A percentile compares a stretch with the other conserved stretches of the same genome.
Conservation (phyloP, 2,888 invertebrate species). For the Tyria jacobaeae region DNA sequence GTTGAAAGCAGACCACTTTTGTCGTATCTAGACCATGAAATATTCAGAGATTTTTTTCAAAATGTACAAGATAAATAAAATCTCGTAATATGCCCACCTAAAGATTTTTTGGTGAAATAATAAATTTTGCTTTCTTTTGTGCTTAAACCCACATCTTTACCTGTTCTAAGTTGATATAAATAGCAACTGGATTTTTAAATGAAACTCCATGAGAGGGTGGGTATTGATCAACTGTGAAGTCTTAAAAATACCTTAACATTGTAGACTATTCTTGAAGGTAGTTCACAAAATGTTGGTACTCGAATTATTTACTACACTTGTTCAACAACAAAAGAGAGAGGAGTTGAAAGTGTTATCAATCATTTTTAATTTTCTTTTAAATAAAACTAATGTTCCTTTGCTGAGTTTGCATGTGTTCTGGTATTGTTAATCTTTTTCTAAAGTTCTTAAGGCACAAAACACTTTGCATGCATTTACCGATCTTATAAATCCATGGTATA, state of each 20-base stretch:
- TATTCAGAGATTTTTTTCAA: not conserved
- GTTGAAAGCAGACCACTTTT: not conserved
- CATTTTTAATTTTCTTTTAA: no score
- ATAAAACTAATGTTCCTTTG: no score
- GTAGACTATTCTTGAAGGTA: no score
- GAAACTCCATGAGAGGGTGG: not conserved
- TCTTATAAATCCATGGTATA: no score
- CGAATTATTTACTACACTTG: not conserved
- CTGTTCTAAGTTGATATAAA: slow-evolving; percentile 11
- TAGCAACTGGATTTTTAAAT: not conserved
- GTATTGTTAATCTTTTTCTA: no score
- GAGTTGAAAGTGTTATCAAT: no score
- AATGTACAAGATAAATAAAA: slow-evolving; percentile 5
- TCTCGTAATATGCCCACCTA: not conserved
- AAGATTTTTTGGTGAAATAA: not conserved
- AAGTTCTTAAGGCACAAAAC: no score
- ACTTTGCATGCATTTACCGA: no score
- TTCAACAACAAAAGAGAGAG: no score
- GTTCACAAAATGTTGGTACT: not conserved
- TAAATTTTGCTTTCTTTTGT: not conserved
- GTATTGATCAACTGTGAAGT: not conserved
- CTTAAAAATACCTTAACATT: not conserved
- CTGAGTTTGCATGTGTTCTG: no score
- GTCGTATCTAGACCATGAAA: slow-evolving; percentile 8
- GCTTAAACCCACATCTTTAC: not conserved